Evolutionary conservation across 1,140 invertebrate genomes (phyloP), one percentile per base, ranked within the genome.

Genomic region (Aphelenchoides besseyi): DNA sequence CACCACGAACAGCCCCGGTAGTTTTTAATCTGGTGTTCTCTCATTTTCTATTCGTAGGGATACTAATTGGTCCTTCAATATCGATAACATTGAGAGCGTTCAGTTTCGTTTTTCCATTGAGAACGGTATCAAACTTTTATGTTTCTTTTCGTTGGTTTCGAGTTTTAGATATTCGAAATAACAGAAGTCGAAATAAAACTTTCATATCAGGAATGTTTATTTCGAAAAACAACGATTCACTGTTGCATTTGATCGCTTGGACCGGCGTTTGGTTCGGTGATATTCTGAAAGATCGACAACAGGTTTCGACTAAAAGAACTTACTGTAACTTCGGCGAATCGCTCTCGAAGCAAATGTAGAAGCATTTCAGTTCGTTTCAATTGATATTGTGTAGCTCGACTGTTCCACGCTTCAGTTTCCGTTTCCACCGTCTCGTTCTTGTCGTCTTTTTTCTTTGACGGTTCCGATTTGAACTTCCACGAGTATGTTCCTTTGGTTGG

Each of bases 391-490:
- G 69, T 71, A n/a, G 69, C 30, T 12, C 69, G 55, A 9, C 30
- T 35, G 8, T 36, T 74, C n/a, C 35, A 74, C 29, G 33, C 67
- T 26, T 73, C 67, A 30, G 29, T 32, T 23, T 68, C 74, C 59
- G 26, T 67, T 35, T 72, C 70, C n/a, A 28, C 62, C 16, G 66
- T 37, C 37, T 73, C 67, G 12, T 55, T 36, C 8, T 18, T 36
- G 29, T 68, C 67, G 12, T 55, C 41, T 5, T 18, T 36, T 37
- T 68, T 73, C 33, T 74, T 74, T 36, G 26, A 26, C 28, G 29
- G 32, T 28, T 70, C 68, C 28, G 69, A 69, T 12, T 2, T 61
- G 66, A 74, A 74, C 16, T 74, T 29, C 72, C 72, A 74, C 16
- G 32, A 41, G 37, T 74, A 74, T 16, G 32, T 37, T 0, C 73